These are phyloP conservation scores for Branchinecta lynchi DNA, from an alignment of 1,140 invertebrate genomes.

Conservation along the genomic window DNA sequence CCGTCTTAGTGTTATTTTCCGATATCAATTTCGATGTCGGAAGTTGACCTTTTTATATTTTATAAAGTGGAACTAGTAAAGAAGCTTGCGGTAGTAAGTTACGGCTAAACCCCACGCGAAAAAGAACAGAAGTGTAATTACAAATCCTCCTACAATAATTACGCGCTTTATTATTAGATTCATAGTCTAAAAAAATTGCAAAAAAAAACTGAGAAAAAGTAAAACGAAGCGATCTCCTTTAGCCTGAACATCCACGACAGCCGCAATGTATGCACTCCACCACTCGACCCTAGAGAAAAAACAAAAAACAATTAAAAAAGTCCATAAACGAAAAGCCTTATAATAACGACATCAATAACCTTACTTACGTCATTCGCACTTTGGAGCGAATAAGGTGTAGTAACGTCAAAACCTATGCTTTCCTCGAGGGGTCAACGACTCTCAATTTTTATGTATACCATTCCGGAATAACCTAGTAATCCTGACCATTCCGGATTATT, in stretches of 20 bases:
- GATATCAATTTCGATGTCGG: no score
- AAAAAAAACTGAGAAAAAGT: constrained; percentile 14
- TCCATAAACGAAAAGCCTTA: background rate
- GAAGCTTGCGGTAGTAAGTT: no score
- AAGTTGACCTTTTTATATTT: no score
- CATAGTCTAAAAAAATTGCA: background rate
- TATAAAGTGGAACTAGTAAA: no score
- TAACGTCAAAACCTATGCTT: background rate
- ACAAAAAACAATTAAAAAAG: constrained; percentile 21
- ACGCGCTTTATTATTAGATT: constrained; percentile 7
- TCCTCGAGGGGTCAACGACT: background rate
- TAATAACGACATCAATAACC: background rate
- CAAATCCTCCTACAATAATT: no score
- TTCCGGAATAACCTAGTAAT: no score
- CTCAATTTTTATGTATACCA: no score
- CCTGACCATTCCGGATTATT: no score
- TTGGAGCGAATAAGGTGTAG: background rate
- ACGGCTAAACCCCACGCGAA: no score
- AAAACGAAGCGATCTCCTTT: constrained; percentile 9
- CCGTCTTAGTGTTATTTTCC: no score
- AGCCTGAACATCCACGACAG: constrained; percentile 86
- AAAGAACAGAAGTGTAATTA: no score
- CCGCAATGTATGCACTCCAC: constrained; percentile 96
- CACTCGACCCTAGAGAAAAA: constrained; percentile 57
- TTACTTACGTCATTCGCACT: background rate